A percentile compares a stretch with the other conserved stretches of the same genome.
phyloP scores from a whole-genome alignment of 2,113 vertebrate genomes.

The Alligator mississippiensis region DNA sequence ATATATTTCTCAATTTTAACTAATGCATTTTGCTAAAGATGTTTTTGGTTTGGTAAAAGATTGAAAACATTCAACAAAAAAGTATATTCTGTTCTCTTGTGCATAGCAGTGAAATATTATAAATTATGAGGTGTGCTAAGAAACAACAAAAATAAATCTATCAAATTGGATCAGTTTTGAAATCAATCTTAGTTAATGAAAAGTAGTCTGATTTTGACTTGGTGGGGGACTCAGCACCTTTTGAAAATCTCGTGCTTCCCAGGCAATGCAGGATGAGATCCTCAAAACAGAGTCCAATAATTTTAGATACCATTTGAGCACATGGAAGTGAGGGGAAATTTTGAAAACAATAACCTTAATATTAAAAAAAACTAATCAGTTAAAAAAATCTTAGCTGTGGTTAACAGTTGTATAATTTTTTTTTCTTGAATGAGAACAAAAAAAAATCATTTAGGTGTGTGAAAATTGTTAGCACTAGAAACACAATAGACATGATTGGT shows the following conservation, averaged over 20 bases:
- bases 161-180: no score
- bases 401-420: neutral
- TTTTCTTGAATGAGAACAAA: no score
- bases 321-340: no score
- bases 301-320: no score
- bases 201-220: neutral
- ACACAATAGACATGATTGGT: no score
- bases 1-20: neutral
- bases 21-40: neutral
- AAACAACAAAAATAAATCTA: no score
- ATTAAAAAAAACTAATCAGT: neutral
- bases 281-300: no score
- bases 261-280: accelerated
- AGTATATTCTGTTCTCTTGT: neutral
- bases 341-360: no score
- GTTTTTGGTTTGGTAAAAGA: neutral
- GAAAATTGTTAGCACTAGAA: neutral
- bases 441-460: no score
- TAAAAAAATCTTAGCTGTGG: neutral
- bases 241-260: neutral
- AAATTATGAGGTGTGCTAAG: no score
- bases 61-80: neutral
- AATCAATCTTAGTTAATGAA: neutral
- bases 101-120: neutral
- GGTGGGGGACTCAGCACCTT: neutral